Conservation (phyloP, 2,797 vertebrate genomes). For the Chelidonichthys spinosus region DNA sequence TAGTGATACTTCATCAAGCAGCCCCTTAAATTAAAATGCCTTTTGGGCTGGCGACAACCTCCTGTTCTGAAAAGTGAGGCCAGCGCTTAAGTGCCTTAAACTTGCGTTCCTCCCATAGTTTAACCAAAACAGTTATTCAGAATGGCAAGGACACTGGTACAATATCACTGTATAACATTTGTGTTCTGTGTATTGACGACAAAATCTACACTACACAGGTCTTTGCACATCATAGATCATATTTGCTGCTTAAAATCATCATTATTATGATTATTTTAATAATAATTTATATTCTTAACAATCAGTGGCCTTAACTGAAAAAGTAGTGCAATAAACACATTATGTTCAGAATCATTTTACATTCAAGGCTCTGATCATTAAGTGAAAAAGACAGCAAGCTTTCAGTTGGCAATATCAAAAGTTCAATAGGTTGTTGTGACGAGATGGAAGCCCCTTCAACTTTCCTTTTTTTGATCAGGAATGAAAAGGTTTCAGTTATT, state of each 20-base stretch:
- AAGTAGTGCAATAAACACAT: background rate
- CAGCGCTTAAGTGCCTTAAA: no score
- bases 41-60: background rate
- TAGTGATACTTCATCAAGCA: conserved; percentile 10
- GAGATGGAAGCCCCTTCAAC: conserved; percentile 1
- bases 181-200: no score
- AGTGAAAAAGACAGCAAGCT: background rate
- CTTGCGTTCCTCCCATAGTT: no score
- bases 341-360: background rate
- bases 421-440: conserved; percentile 23
- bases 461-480: background rate
- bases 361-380: conserved; percentile 7
- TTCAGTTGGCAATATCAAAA: background rate
- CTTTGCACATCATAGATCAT: background rate
- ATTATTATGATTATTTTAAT: no score
- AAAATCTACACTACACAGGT: background rate
- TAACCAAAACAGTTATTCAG: no score
- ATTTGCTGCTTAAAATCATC: background rate
- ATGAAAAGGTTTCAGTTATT: conserved; percentile 28
- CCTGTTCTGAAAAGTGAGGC: no score
- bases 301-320: background rate
- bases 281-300: no score
- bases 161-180: no score
- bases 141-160: no score
- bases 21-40: background rate